Evolutionary conservation across 2,113 vertebrate species (phyloP).

Genomic region (Albula goreensis): DNA sequence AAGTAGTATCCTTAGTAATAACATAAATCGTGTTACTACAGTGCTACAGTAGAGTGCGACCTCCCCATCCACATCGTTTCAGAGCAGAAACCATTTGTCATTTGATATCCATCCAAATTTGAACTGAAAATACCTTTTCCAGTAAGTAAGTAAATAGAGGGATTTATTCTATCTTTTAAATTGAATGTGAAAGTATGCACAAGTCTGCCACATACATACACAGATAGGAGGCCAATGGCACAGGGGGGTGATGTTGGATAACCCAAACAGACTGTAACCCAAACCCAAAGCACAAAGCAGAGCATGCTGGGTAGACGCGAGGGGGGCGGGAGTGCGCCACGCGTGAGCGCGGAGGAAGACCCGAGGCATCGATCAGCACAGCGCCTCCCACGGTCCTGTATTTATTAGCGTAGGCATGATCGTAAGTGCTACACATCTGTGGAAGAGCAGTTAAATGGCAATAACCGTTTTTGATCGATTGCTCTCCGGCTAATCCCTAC

Average conservation of each 20-base stretch:
- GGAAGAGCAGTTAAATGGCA: neutral
- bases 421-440: neutral
- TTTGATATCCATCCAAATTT: neutral
- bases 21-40: neutral
- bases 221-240: neutral
- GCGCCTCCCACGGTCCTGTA: neutral
- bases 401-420: neutral
- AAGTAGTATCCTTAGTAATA: neutral
- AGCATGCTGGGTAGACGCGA: no score
- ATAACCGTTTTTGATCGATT: neutral
- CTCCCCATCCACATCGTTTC: neutral
- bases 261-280: neutral
- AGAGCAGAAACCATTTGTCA: neutral
- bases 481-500: neutral
- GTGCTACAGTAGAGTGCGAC: neutral
- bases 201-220: neutral
- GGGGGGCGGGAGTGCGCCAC: no score
- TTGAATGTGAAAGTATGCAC: neutral
- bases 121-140: neutral
- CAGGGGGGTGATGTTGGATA: neutral
- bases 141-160: neutral
- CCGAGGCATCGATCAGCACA: neutral
- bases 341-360: neutral
- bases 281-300: constrained; percentile 1
- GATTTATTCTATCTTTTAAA: neutral